Base-by-base conservation (phyloP, 2,113 vertebrate species). In the Coreoperca whiteheadi region DNA sequence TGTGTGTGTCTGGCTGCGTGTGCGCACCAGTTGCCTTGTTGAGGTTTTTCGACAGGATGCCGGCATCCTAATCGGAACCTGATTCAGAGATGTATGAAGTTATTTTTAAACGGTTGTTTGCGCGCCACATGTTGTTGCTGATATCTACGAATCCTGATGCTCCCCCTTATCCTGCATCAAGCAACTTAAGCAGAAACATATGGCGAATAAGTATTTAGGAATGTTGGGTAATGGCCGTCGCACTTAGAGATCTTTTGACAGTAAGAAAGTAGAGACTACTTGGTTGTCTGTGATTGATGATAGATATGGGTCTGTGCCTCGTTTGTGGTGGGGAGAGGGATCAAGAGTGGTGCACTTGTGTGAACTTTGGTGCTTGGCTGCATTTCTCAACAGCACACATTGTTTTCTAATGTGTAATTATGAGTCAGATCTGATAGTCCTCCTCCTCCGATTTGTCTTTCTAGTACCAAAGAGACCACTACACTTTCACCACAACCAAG, bases 101-200 rank as follows among this genome's bases (percentile, higher is more conserved):
- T 91, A 91, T 92, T 91, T 93, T 90, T 87, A 87, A 70, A 82
- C 61, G 2, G 39, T n/a, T 1, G 28, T 83, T 86, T 87, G 79
- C 53, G 68, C 15, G 65, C 66, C 84, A 85, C 70, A 82, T 87
- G 84, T 87, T n/a, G 82, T 63, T 51, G 48, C 74, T 57, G 80
- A 83, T 86, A 72, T 88, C 83, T 67, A 75, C 12, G 11, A 74
- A 65, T 77, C 30, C 51, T 57, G 63, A 64, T 28, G 4, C 82
- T n/a, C 10, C 39, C 11, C 32, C 21, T n/a, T 6, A 46, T 81
- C 74, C 51, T 66, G 48, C 59, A 28, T 64, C 20, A 11, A 69
- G 48, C 28, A 54, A 51, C 59, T 71, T 15, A 48, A 48, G 46
- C 50, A 8, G 25, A 64, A 66, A 61, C 66, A 39, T 20, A 28